Evolutionary conservation across 92 coral and sea anemone species (phyloP).

Genomic region (Virgularia gustaviana): DNA sequence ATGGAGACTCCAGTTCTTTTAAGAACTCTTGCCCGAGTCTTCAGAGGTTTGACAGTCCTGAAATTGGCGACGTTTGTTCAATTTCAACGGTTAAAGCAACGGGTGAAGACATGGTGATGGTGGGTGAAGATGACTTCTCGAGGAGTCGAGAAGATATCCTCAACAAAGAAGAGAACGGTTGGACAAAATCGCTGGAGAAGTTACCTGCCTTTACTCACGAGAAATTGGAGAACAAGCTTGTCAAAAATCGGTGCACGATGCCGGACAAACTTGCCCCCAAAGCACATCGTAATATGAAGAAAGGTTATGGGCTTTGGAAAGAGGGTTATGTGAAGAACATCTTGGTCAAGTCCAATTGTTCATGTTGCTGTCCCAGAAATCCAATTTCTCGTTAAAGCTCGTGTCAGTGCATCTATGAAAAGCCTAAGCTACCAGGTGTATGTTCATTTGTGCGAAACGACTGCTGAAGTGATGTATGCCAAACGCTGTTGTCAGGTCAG

Average conservation of each 20-base stretch:
- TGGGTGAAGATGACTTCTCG: too few relatives aligned
- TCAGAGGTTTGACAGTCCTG: too few relatives aligned
- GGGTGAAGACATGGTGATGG: too few relatives aligned
- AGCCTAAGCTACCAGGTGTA: conserved; percentile 43
- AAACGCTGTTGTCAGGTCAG: conserved; percentile 57
- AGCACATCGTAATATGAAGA: conserved; percentile 50
- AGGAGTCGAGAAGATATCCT: neutral
- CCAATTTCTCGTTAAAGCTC: conserved; percentile 37
- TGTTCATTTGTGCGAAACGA: conserved; percentile 29
- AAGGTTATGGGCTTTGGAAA: conserved; percentile 44
- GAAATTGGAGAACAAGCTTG: conserved; percentile 44
- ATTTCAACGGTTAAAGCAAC: too few relatives aligned
- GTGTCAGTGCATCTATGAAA: conserved; percentile 58
- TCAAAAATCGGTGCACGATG: conserved; percentile 38
- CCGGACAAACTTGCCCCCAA: conserved; percentile 46
- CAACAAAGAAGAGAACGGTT: conserved; percentile 2
- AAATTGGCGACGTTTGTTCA: too few relatives aligned
- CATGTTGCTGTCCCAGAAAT: neutral
- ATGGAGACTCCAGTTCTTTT: too few relatives aligned
- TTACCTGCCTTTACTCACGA: conserved; percentile 38
- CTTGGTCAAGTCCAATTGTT: conserved; percentile 27
- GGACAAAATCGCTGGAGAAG: conserved; percentile 31
- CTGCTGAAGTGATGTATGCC: conserved; percentile 35
- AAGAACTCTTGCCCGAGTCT: too few relatives aligned
- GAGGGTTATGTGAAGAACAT: conserved; percentile 44